phyloP scores from a whole-genome alignment of 2,797 vertebrate genomes.

The Centropyge bicolor region DNA sequence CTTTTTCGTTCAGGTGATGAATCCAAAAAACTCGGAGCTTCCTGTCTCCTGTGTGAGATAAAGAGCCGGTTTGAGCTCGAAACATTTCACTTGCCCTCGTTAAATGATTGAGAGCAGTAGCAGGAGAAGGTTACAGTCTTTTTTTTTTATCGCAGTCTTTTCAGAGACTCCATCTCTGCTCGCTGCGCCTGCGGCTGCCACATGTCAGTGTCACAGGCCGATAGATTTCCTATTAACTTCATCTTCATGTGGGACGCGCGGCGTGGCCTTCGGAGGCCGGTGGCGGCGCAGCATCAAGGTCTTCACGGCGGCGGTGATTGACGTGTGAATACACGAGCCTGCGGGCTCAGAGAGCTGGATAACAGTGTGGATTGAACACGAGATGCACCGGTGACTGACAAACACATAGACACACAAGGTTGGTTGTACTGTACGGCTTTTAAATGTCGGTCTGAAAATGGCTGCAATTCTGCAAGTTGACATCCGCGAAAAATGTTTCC shows the following conservation, averaged over 20 bases:
- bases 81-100: neutral
- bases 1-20: neutral
- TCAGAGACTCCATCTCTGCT: slow-evolving; percentile 25
- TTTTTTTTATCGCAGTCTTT: neutral
- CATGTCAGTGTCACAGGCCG: slow-evolving; percentile 57
- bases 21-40: neutral
- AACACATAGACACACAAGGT: neutral
- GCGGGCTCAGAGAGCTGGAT: slow-evolving; percentile 31
- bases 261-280: slow-evolving; percentile 42
- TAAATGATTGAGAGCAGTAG: slow-evolving; percentile 10
- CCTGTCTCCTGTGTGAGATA: too few species aligned
- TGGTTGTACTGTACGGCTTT: neutral
- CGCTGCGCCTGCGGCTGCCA: slow-evolving; percentile 27
- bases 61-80: neutral
- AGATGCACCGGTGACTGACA: neutral
- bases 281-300: slow-evolving; percentile 36
- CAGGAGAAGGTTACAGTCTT: neutral
- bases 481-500: too few species aligned
- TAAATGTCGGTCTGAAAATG: neutral
- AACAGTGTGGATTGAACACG: neutral
- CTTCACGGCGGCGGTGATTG: slow-evolving; percentile 51
- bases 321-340: slow-evolving; percentile 40
- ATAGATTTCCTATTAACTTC: slow-evolving; percentile 65
- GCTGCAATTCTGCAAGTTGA: too few species aligned
- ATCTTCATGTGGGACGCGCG: slow-evolving; percentile 56